Evolutionary conservation across 1,140 invertebrate genomes (phyloP), one percentile per base, ranked within the genome.

Genomic region (Spodoptera litura): DNA sequence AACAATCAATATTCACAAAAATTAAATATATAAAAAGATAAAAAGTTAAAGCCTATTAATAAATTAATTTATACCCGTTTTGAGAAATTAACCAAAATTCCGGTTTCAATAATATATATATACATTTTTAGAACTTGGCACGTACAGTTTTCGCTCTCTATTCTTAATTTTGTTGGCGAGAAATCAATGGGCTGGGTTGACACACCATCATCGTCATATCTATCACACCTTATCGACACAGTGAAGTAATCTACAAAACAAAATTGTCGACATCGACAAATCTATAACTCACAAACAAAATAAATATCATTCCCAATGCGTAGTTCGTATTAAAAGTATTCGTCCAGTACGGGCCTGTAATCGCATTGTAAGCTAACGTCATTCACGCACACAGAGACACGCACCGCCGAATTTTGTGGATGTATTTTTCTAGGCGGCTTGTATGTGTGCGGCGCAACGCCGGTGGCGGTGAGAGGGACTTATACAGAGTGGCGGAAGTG

Each of bases 291-390:
- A 31, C 11, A 27, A 64, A 15, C 38, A 55, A 55, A 53, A 20
- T 15, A 12, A 56, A 72, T 53, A 20, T n/a, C 3, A 59, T 71
- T 49, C 49, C 20, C 15, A 51, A 70, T 52, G 62, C 61, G 70
- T 77, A 83, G 80, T 79, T 83, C 38, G 2, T 52, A 70, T 51
- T n/a, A 78, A 78, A 75, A 70, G 88, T 83, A 79, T 25, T 51
- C 76, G 81, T 86, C 75, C 78, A 91, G 88, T 94, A 51, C 93
- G 87, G 80, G 85, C 86, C 93, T 93, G 91, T 91, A 93, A 92
- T 89, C 91, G 93, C 91, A 94, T 93, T 93, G 89, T 91, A 89
- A 84, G 87, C 90, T 93, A 94, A 92, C 93, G 93, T 94, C 93
- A 94, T 93, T 91, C 89, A 91, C 91, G 82, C 93, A 93, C 91